A percentile compares a stretch with the other conserved stretches of the same genome.
Evolutionary conservation across 1,140 invertebrate genomes (phyloP).

Genomic region (Helicorthomorpha holstii): DNA sequence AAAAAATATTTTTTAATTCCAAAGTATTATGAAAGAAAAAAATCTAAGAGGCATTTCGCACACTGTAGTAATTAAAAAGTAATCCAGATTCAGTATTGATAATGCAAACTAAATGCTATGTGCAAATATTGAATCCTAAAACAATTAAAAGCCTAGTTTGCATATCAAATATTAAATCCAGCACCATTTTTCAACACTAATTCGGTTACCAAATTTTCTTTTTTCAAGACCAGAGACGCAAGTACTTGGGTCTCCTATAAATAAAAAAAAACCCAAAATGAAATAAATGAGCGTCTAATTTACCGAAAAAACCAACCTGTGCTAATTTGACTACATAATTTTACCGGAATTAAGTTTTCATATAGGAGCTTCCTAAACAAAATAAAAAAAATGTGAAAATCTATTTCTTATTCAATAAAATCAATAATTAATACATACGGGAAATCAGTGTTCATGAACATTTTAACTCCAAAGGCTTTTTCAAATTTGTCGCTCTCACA

Average conservation of each 20-base stretch:
- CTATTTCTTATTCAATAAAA: neutral
- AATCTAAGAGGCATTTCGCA: neutral
- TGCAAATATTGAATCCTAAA: no score
- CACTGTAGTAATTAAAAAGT: neutral
- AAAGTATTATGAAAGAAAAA: neutral
- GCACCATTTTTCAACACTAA: no score
- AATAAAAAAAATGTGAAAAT: neutral
- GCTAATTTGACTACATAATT: neutral
- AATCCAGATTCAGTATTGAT: neutral
- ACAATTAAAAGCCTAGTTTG: no score
- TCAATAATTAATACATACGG: neutral
- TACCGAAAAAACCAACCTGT: neutral
- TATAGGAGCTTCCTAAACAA: neutral
- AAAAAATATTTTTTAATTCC: neutral
- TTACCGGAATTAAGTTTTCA: neutral
- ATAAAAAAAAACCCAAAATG: neutral
- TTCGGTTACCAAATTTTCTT: no score
- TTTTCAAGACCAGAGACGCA: no score
- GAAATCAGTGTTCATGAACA: neutral
- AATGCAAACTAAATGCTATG: neutral
- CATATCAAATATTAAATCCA: no score
- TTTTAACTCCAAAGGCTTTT: slow-evolving; percentile 1
- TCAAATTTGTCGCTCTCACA: neutral
- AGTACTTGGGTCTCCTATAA: neutral
- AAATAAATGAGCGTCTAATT: no score